phyloP scores from a whole-genome alignment of 2,113 vertebrate species.

The Petaurus breviceps region DNA sequence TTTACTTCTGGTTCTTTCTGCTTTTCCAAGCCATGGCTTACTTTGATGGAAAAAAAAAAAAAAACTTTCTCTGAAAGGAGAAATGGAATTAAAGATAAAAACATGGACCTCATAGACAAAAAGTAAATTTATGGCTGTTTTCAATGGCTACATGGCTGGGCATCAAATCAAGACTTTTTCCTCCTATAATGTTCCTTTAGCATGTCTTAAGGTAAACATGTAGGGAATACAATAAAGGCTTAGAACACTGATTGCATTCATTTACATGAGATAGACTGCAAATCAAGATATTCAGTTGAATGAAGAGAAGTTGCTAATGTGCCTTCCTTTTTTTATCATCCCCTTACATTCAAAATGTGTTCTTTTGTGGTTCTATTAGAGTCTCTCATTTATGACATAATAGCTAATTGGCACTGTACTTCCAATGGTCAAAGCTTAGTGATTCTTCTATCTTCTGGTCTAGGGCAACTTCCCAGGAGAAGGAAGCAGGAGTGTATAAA shows the following conservation, averaged over 20 bases:
- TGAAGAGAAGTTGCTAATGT: background rate
- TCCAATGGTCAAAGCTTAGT: background rate
- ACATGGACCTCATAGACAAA: background rate
- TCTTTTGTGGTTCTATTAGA: background rate
- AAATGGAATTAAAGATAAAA: background rate
- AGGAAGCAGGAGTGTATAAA: background rate
- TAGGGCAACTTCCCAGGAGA: background rate
- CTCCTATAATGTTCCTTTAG: background rate
- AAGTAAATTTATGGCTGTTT: background rate
- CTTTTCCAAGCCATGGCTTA: background rate
- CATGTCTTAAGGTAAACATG: background rate
- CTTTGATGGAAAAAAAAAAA: background rate
- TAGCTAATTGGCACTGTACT: background rate
- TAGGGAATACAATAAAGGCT: background rate
- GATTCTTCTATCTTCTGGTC: background rate
- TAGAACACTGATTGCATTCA: background rate
- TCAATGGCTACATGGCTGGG: fast-evolving
- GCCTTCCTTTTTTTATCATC: background rate
- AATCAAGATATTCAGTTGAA: background rate
- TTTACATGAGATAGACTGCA: background rate
- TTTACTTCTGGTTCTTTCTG: background rate
- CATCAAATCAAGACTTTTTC: background rate
- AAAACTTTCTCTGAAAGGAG: background rate
- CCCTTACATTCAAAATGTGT: background rate
- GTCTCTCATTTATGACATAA: background rate